Evolutionary conservation across 2,888 invertebrate species (phyloP), one percentile per base, ranked within the genome.

Genomic region (Electrophaes corylata): DNA sequence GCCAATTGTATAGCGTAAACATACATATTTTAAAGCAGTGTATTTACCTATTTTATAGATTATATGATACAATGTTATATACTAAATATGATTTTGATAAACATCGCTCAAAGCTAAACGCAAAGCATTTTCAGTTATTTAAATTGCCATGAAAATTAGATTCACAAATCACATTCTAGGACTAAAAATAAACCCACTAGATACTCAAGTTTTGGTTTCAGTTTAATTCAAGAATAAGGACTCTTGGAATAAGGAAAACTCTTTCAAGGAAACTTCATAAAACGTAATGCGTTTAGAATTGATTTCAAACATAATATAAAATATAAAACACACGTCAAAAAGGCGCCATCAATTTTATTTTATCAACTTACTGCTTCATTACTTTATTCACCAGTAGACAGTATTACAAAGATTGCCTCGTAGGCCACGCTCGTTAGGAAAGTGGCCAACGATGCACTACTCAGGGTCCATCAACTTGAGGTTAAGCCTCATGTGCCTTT

Each of bases 321-420:
- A 5, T 20, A 67, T 58, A 56, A 55, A 70, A 71, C 65, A 73
- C 76, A 78, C n/a, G 67, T 64, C 65, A 71, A 66, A 81, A 83
- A 45, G 35, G 75, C 81, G 82, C 81, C 83, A 84, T 84, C 78
- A 70, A 79, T 59, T 50, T 64, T 60, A 52, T 65, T 55, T 67
- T 45, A 64, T 45, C 69, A 45, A 57, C 56, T 72, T 74, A 77
- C 78, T 78, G 77, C 73, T 73, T 78, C 72, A 77, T 73, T 23
- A 39, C 2, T 0, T 23, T 1, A 1, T 16, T 8, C 39, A 33
- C 8, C 18, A 23, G 6, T 4, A 23, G 3, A 23, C 1, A 2
- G 4, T 1, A 6, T 4, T 23, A 23, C 23, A 23, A 3, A 3
- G 6, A 6, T 23, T 23, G 4, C 23, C 23, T n/a, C n/a, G n/a